Evolutionary conservation across 2,797 vertebrate genomes (phyloP), one percentile per base, ranked within the genome.

Genomic region (Ceryle rudis): DNA sequence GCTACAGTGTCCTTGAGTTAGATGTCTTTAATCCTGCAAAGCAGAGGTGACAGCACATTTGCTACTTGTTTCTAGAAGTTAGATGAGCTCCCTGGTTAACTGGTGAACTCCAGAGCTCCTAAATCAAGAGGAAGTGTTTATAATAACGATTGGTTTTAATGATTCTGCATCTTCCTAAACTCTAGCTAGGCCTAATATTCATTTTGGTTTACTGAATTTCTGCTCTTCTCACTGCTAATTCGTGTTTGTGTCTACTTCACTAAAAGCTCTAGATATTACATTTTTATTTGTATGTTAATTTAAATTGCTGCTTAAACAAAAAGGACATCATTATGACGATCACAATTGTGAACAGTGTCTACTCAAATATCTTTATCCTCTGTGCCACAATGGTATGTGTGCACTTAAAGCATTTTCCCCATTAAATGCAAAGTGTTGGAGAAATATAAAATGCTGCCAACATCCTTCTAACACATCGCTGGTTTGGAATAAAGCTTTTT

Each of bases 341-440:
- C 57, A 88, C 33, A 91, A 67, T 94, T 64, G 85, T 74, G 70
- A 93, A 91, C 35, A 61, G 81, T 93, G 73, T 73, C 90, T 86
- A 47, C 88, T 89, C 66, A 81, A 70, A 61, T 83, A 89, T 65
- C 73, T 96, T 82, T 77, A 78, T 67, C 20, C 37, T 55, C 52
- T 57, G 20, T 60, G 35, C 75, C 61, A 69, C 23, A 49, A 25
- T 42, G 52, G 54, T 73, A 41, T 60, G 55, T 75, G 54, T 89
- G 69, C 85, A 92, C 90, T 95, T 89, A 90, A 86, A 92, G 78
- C 58, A 85, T 93, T 96, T 97, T 96, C 26, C 62, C 96, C 89
- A 91, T 93, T 96, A 96, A 95, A 93, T 16, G 87, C 79, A 71
- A 90, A 94, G 66, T n/a, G 33, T 66, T 87, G 83, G 79, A 90